Conservation (phyloP, 2,113 vertebrate genomes). For the Lophura nycthemera region DNA sequence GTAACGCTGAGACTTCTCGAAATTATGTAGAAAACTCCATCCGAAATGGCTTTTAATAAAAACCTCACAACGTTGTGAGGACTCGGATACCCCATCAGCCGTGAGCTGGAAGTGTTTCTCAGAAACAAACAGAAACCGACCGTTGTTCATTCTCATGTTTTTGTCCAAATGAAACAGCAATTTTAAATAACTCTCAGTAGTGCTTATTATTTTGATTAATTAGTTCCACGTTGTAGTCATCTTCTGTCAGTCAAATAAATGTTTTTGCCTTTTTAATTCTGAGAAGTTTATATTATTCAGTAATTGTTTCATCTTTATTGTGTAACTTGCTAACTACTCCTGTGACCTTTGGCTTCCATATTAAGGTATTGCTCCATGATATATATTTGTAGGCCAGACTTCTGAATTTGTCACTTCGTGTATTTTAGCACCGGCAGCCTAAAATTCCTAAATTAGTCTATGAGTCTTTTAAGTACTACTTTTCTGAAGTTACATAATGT, state of each 20-base stretch:
- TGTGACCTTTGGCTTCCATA: neutral
- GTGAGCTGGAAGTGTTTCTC: neutral
- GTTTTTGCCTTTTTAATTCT: neutral
- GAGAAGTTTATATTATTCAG: neutral
- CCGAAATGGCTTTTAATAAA: neutral
- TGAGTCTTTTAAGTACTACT: neutral
- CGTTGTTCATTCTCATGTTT: rapidly evolving
- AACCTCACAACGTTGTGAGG: rapidly evolving
- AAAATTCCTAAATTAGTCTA: neutral
- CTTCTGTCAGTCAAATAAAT: neutral
- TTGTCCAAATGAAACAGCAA: neutral
- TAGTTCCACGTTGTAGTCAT: neutral
- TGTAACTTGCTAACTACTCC: neutral
- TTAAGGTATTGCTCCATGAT: neutral
- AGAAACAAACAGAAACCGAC: neutral
- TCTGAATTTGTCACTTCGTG: neutral
- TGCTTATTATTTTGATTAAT: neutral
- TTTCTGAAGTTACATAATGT: neutral
- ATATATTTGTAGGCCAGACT: neutral
- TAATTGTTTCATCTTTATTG: neutral
- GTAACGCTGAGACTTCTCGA: neutral
- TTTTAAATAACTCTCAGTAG: neutral
- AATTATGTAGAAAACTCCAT: neutral
- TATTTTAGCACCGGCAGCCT: neutral
- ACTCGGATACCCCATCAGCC: neutral